Evolutionary conservation across 1,140 invertebrate species (phyloP).

Genomic region (Tetragonula clypearis): DNA sequence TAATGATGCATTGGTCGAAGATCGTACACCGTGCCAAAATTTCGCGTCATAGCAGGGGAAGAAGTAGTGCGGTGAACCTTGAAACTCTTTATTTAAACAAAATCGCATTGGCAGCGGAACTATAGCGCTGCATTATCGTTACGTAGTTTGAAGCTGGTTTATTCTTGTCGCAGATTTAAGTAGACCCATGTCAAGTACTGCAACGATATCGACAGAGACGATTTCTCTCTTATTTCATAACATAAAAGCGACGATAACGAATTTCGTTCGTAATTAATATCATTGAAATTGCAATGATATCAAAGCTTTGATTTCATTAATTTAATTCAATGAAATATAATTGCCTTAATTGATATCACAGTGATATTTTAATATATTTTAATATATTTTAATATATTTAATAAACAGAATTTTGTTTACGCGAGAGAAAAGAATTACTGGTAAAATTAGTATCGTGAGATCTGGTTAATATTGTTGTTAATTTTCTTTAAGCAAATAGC

Average conservation of each 20-base stretch:
- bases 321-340: not conserved
- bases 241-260: no score
- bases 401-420: no score
- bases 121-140: not conserved
- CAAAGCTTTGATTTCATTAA: not conserved
- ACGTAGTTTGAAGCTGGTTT: not conserved
- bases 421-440: no score
- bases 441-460: no score
- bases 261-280: not conserved
- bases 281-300: not conserved
- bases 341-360: not conserved
- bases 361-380: not conserved
- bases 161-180: not conserved
- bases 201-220: not conserved
- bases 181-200: not conserved
- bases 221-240: not conserved
- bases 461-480: no score
- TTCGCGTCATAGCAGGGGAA: not conserved
- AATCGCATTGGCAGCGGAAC: not conserved
- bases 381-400: no score
- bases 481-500: no score
- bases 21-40: slow-evolving; percentile 3
- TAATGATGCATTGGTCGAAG: not conserved
- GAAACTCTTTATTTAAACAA: slow-evolving; percentile 36
- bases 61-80: slow-evolving; percentile 11